Conservation (phyloP, 2,888 invertebrate species). For the Ochropleura leucogaster region DNA sequence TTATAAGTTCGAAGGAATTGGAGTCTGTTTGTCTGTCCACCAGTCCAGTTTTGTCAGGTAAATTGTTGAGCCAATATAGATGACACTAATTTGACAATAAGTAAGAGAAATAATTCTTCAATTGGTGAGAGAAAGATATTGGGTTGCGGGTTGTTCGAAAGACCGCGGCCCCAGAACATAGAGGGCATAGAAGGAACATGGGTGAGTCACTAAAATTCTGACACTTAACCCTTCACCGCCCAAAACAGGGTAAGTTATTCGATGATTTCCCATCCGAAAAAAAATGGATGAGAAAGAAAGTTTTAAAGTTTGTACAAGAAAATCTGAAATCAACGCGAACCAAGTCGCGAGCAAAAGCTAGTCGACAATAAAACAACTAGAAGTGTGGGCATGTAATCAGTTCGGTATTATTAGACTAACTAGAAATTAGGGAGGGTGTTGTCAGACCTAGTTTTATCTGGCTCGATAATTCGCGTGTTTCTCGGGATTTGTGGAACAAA, state of each 20-base stretch:
- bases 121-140: no score
- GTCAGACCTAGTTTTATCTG: conserved; percentile 22
- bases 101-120: not conserved
- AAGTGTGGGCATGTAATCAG: conserved; percentile 50
- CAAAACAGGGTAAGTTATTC: no score
- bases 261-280: no score
- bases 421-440: conserved; percentile 38
- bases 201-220: no score
- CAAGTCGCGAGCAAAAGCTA: not conserved
- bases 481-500: conserved; percentile 2
- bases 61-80: not conserved
- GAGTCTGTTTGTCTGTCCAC: not conserved
- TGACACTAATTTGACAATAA: not conserved
- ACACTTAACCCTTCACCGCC: no score
- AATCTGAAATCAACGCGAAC: not conserved
- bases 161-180: no score
- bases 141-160: no score
- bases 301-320: not conserved
- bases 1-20: not conserved
- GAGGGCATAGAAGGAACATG: no score
- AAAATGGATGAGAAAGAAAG: no score
- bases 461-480: conserved; percentile 17
- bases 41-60: not conserved
- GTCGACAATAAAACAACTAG: conserved; percentile 32
- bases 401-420: conserved; percentile 46